Conservation (phyloP, 2,113 vertebrate species). For the Phalacrocorax pelagicus region DNA sequence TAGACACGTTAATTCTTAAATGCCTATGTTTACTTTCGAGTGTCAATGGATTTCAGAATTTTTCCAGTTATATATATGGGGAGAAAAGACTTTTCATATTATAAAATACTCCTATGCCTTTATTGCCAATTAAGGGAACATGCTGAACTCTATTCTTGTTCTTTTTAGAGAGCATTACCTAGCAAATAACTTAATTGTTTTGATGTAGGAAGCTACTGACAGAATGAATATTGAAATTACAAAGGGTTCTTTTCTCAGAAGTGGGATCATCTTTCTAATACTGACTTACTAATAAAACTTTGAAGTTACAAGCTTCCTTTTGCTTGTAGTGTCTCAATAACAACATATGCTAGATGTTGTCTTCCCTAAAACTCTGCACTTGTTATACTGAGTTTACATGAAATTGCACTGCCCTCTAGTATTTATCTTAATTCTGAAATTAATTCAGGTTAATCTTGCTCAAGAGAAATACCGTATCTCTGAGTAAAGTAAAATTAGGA, state of each 20-base stretch:
- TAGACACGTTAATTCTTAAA: neutral
- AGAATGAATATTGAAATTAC: neutral
- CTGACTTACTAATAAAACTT: neutral
- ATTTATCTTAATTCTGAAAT: neutral
- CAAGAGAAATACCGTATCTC: neutral
- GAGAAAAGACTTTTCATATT: neutral
- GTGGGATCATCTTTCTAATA: neutral
- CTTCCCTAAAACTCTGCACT: neutral
- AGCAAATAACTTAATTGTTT: neutral
- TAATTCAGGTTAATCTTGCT: neutral
- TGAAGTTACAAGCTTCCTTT: neutral
- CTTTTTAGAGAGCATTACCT: neutral
- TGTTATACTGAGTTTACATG: neutral
- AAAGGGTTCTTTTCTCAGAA: neutral
- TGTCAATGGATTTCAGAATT: neutral
- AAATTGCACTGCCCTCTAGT: neutral
- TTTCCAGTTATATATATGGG: neutral
- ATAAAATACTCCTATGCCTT: neutral
- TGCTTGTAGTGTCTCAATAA: neutral
- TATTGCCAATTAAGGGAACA: neutral
- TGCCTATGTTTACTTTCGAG: neutral
- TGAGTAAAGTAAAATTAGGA: neutral
- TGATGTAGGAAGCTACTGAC: neutral
- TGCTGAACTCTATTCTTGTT: neutral
- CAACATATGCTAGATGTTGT: neutral